Evolutionary conservation across 2,888 invertebrate genomes (phyloP), one percentile per base, ranked within the genome.

Genomic region (Aplocera efformata): DNA sequence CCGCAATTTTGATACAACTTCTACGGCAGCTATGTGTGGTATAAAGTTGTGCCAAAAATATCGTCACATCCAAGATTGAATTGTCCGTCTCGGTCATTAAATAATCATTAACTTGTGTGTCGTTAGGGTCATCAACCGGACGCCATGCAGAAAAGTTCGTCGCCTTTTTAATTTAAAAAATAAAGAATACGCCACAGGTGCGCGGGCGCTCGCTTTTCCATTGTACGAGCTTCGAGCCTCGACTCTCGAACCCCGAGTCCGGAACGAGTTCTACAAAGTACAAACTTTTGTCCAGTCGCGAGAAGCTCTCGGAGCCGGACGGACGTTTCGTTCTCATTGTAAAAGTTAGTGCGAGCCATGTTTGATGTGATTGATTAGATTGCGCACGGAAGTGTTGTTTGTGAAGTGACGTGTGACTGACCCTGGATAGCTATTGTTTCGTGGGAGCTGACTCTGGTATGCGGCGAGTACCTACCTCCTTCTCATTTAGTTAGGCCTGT

Each of bases 171-270:
- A 67, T 67, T 61, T 63, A 67, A 69, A n/a, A 71, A 71, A 70
- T 63, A 78, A 80, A 72, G 72, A 65, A 62, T 59, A 60, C 61
- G 63, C 60, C 79, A 80, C 85, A 84, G 83, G 84, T 81, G 83
- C 79, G 80, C 78, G 60, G 55, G 80, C 79, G 79, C 79, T 71
- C 67, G 75, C 67, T 73, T 70, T 66, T 68, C 72, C 75, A 78
- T 79, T 80, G 80, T 74, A 69, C 53, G 28, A 43, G 38, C 41
- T 48, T 43, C 77, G 60, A 59, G 77, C 77, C 71, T 54, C 55
- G 48, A 55, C 56, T 60, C 54, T 50, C 48, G 32, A 42, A 32
- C 29, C 42, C 34, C 41, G 35, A 50, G 39, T 56, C 30, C 32
- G 36, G 7, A 45, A 45, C 45, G 36, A 45, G 45, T 45, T 45